A percentile compares a stretch with the other conserved stretches of the same genome.
phyloP scores from a whole-genome alignment of 2,888 invertebrate genomes.

The Caenorhabditis japonica region DNA sequence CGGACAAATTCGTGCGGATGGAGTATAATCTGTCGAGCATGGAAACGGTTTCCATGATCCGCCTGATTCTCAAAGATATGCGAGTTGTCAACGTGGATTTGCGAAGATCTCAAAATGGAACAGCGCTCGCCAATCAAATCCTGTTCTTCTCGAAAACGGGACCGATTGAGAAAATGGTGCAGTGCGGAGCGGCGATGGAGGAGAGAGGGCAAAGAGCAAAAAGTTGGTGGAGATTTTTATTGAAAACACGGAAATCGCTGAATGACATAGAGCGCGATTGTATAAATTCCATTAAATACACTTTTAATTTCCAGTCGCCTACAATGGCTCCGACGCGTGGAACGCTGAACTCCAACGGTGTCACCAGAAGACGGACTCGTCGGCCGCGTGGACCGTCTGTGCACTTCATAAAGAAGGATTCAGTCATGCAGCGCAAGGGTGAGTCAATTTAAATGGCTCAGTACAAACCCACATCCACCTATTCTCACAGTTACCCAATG shows the following conservation, averaged over 20 bases:
- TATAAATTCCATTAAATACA: not conserved
- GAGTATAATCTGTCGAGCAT: constrained; percentile 50
- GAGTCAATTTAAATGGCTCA: not conserved
- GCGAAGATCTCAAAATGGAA: constrained; percentile 56
- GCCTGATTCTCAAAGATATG: constrained; percentile 61
- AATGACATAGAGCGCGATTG: not conserved
- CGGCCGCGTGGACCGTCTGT: constrained; percentile 46
- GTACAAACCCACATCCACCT: no score
- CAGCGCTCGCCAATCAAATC: constrained; percentile 60
- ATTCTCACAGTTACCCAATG: constrained; percentile 54
- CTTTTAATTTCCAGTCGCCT: constrained; percentile 38
- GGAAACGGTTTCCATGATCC: constrained; percentile 49
- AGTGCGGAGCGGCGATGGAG: constrained; percentile 49
- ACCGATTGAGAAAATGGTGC: constrained; percentile 49
- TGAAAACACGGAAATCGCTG: not conserved
- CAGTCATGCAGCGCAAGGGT: constrained; percentile 25
- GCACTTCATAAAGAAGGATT: constrained; percentile 45
- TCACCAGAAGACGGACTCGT: constrained; percentile 28
- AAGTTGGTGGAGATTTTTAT: constrained; percentile 8
- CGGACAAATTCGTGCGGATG: constrained; percentile 46
- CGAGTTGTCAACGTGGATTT: constrained; percentile 66
- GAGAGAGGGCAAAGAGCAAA: constrained; percentile 31
- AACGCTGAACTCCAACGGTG: constrained; percentile 51
- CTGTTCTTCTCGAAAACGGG: constrained; percentile 61
- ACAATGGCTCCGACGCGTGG: constrained; percentile 57